Conservation (phyloP, 2,797 vertebrate species). For the Jordanella pulchra region DNA sequence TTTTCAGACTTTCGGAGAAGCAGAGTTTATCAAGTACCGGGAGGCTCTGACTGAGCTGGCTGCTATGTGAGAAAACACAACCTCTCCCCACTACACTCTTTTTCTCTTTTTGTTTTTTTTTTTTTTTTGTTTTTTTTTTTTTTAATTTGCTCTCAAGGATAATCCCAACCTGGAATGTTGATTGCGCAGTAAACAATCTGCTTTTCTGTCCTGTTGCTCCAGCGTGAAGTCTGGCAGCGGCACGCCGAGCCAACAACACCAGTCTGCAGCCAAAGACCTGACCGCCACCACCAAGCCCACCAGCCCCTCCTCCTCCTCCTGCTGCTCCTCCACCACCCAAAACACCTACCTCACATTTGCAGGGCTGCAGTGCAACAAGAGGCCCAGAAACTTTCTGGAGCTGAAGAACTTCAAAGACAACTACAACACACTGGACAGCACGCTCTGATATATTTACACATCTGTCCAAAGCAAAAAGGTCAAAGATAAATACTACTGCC, state of each 20-base stretch:
- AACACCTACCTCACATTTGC: conserved; percentile 89
- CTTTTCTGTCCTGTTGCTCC: conserved; percentile 23
- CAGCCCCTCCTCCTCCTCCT: conserved; percentile 75
- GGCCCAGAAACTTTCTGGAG: conserved; percentile 93
- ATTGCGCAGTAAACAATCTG: conserved; percentile 25
- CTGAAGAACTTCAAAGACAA: conserved; percentile 99
- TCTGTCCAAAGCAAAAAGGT: neutral
- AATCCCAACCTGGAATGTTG: conserved; percentile 56
- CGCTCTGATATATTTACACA: conserved; percentile 73
- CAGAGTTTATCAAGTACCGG: conserved; percentile 88
- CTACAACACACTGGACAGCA: conserved; percentile 96
- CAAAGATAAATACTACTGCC: conserved; percentile 22
- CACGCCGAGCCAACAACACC: conserved; percentile 85
- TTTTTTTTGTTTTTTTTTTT: neutral
- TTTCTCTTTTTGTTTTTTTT: neutral
- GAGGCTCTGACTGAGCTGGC: conserved; percentile 88
- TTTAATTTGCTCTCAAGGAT: conserved; percentile 3
- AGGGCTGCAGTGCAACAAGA: conserved; percentile 90
- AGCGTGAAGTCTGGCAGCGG: conserved; percentile 83
- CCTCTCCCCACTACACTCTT: neutral
- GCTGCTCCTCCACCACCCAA: conserved; percentile 84
- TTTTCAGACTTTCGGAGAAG: conserved; percentile 86
- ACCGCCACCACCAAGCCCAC: conserved; percentile 79
- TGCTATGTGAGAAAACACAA: conserved; percentile 82
- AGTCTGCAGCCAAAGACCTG: conserved; percentile 92